Conservation (phyloP, 35 echinoderm and acorn worm genomes). For the Ptychodera flava region DNA sequence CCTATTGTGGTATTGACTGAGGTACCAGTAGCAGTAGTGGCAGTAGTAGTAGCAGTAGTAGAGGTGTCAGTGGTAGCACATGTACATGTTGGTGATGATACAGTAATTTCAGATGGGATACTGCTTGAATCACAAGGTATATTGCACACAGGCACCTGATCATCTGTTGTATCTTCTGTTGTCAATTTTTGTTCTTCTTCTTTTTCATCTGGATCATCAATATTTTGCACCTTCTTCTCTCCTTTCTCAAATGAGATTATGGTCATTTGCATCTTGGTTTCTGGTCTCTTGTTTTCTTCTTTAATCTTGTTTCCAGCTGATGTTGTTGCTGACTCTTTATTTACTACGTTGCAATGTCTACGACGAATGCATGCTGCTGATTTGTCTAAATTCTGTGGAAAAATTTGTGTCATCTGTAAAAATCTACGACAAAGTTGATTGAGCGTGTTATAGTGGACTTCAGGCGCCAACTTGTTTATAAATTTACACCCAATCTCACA, state of each 20-base stretch:
- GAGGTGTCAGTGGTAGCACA: background rate
- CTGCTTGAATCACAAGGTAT: background rate
- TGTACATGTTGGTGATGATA: too few relatives aligned
- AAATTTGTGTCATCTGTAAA: too few relatives aligned
- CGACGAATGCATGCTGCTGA: background rate
- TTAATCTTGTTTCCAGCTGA: background rate
- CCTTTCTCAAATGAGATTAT: background rate
- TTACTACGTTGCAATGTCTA: background rate
- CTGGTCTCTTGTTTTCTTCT: background rate
- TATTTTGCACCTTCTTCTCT: background rate
- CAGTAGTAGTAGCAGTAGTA: background rate
- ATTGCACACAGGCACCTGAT: background rate
- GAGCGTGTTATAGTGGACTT: too few relatives aligned
- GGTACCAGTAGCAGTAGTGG: background rate
- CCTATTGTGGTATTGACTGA: background rate
- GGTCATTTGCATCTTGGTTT: background rate
- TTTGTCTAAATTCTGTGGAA: too few relatives aligned
- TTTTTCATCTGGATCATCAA: background rate
- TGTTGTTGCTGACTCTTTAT: background rate
- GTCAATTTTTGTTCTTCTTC: background rate
- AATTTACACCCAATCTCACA: too few relatives aligned
- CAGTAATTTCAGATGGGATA: background rate
- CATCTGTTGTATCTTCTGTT: background rate
- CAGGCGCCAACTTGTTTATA: too few relatives aligned
- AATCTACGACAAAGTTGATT: too few relatives aligned